Evolutionary conservation across 2,888 invertebrate species (phyloP).

Genomic region (Phortica magna): DNA sequence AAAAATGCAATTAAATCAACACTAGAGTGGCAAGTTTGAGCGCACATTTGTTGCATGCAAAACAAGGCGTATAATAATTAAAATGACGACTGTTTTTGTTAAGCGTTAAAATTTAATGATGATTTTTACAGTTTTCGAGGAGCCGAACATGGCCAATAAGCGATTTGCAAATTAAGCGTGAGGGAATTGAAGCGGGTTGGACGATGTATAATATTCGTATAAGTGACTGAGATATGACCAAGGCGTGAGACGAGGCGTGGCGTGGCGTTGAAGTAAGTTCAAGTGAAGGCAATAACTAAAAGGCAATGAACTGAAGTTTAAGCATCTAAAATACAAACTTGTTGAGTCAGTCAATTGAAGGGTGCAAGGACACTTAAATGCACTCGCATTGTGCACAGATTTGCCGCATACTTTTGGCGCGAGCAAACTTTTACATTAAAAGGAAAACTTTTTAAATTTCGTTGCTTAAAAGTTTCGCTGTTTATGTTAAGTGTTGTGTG

Average conservation of each 20-base stretch:
- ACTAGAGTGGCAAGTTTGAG: too few relatives aligned
- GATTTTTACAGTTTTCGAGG: background rate
- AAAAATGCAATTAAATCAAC: background rate
- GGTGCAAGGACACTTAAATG: conserved; percentile 24
- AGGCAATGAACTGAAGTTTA: conserved; percentile 4
- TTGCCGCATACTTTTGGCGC: background rate
- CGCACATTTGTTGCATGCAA: too few relatives aligned
- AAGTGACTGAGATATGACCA: too few relatives aligned
- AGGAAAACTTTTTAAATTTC: conserved; percentile 15
- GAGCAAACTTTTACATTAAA: background rate
- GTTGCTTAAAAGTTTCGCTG: background rate
- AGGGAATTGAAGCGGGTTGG: too few relatives aligned
- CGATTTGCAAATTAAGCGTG: background rate
- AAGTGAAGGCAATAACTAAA: background rate
- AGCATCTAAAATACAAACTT: background rate
- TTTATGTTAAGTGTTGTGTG: background rate
- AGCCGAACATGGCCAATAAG: background rate
- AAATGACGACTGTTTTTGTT: background rate
- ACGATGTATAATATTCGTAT: too few relatives aligned
- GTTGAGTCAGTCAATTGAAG: conserved; percentile 7
- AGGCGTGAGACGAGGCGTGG: too few relatives aligned
- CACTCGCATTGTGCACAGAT: too few relatives aligned
- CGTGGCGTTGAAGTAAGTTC: background rate
- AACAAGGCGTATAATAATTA: background rate
- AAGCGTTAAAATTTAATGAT: background rate